Conservation (phyloP, 2,113 vertebrate genomes). For the Cairina moschata region DNA sequence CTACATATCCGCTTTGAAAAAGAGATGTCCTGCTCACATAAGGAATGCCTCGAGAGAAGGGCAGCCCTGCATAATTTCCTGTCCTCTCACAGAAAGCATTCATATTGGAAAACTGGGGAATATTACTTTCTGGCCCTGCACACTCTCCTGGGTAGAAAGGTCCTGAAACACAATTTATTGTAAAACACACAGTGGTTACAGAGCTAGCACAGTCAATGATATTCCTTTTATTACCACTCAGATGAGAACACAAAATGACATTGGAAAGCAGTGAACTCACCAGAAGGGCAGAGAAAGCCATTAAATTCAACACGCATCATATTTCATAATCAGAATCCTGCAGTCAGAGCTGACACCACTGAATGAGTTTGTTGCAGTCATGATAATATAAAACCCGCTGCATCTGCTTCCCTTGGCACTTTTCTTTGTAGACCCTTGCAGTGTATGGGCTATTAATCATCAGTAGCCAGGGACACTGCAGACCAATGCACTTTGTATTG, state of each 20-base stretch:
- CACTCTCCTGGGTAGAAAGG: slow-evolving; percentile 74
- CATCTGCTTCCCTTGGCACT: slow-evolving; percentile 78
- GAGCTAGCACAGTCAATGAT: slow-evolving; percentile 76
- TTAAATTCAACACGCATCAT: slow-evolving; percentile 82
- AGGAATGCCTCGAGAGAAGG: slow-evolving; percentile 24
- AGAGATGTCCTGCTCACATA: slow-evolving; percentile 30
- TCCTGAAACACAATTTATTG: slow-evolving; percentile 79
- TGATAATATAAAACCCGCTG: slow-evolving; percentile 78
- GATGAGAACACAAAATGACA: slow-evolving; percentile 83
- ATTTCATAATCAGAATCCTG: slow-evolving; percentile 85
- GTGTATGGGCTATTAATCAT: slow-evolving; percentile 79
- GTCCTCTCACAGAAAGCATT: slow-evolving; percentile 7
- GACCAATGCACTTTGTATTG: slow-evolving; percentile 73
- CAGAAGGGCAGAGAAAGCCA: slow-evolving; percentile 82
- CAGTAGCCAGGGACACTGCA: slow-evolving; percentile 67
- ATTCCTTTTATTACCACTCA: slow-evolving; percentile 82
- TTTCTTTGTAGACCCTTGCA: slow-evolving; percentile 72
- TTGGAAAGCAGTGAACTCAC: slow-evolving; percentile 80
- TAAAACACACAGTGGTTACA: slow-evolving; percentile 80
- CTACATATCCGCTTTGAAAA: slow-evolving; percentile 48
- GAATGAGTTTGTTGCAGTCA: slow-evolving; percentile 80
- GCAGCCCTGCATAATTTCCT: slow-evolving; percentile 32
- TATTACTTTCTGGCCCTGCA: slow-evolving; percentile 64
- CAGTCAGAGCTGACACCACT: slow-evolving; percentile 78
- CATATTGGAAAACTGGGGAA: slow-evolving; percentile 46